Percentiles rank a stretch among this genome's conserved stretches.
These are phyloP conservation scores for Alouatta palliata DNA, from an alignment of 2,113 vertebrate genomes.

Conservation along the genomic window DNA sequence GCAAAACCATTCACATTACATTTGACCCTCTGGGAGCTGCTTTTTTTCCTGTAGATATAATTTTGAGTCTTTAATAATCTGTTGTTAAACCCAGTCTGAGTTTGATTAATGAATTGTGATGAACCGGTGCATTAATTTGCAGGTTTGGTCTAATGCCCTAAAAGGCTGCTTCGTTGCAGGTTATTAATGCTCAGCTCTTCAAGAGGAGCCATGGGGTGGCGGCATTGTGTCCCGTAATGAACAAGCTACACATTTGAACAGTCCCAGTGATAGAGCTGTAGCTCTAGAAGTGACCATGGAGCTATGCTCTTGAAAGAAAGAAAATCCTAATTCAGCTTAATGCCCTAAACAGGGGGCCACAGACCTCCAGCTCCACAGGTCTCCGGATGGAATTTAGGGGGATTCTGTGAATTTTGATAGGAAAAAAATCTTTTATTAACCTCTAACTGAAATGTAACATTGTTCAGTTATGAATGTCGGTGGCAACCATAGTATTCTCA, in stretches of 20 bases:
- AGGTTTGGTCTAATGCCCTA: slow-evolving; percentile 85
- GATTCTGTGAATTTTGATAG: background rate
- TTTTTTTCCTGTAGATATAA: slow-evolving; percentile 80
- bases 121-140: slow-evolving; percentile 86
- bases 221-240: slow-evolving; percentile 73
- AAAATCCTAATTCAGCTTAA: slow-evolving; percentile 21
- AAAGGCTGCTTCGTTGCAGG: slow-evolving; percentile 83
- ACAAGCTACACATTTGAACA: background rate
- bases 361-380: background rate
- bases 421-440: background rate
- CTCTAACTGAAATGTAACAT: background rate
- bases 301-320: background rate
- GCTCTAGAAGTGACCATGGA: background rate
- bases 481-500: background rate
- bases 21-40: slow-evolving; percentile 85
- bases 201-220: slow-evolving; percentile 74
- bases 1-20: slow-evolving; percentile 86
- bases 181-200: slow-evolving; percentile 81
- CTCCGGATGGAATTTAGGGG: background rate
- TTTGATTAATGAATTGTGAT: slow-evolving; percentile 90
- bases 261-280: background rate
- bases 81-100: slow-evolving; percentile 86
- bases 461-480: background rate
- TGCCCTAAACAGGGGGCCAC: background rate
- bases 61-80: slow-evolving; percentile 88